Conservation (phyloP, 2,113 vertebrate species). For the Eulemur macaco region DNA sequence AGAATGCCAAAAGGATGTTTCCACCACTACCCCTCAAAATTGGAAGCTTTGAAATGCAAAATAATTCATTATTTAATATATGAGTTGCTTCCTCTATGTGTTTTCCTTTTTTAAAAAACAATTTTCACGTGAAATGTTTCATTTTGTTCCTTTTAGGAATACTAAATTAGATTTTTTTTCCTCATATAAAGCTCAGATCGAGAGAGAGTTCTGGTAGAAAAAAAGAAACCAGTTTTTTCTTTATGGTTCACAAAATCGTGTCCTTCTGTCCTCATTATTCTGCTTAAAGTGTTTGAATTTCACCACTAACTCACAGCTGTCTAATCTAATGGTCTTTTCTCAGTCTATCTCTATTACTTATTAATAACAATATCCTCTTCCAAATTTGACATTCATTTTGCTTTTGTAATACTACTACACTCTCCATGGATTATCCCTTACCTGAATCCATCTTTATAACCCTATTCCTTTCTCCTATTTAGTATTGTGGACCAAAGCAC, state of each 20-base stretch:
- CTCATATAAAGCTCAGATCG: neutral
- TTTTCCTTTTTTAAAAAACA: neutral
- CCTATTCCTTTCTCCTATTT: neutral
- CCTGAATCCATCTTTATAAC: neutral
- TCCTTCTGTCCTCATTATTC: neutral
- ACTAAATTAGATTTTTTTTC: neutral
- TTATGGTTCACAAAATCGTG: neutral
- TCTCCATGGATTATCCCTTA: neutral
- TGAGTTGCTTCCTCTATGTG: neutral
- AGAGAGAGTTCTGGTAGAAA: neutral
- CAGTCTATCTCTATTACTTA: neutral
- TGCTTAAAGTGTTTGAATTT: neutral
- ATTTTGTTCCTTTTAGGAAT: neutral
- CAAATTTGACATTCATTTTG: neutral
- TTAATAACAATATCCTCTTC: neutral
- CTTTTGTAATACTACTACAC: neutral
- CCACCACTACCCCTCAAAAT: rapidly evolving
- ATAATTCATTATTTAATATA: neutral
- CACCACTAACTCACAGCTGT: neutral
- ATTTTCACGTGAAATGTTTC: neutral
- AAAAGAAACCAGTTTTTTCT: neutral
- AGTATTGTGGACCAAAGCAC: neutral
- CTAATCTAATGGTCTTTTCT: neutral
- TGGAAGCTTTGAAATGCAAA: neutral
- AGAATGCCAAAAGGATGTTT: neutral